Evolutionary conservation across 2,113 vertebrate species (phyloP).

Genomic region (Chaetodon auriga): DNA sequence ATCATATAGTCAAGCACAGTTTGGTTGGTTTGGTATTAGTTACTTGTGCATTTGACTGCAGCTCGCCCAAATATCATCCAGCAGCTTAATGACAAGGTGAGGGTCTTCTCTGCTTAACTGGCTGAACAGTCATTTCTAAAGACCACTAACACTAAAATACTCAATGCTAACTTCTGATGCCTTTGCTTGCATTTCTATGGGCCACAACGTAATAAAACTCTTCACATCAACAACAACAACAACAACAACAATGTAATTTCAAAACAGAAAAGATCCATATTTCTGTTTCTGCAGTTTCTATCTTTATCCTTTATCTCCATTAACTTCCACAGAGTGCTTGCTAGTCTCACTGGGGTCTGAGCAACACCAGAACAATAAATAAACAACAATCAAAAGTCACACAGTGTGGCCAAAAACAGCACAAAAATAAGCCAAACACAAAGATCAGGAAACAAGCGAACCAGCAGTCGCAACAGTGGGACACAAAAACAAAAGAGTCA

Average conservation of each 20-base stretch:
- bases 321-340: no score
- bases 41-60: background rate
- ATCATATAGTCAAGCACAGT: background rate
- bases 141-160: background rate
- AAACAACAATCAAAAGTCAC: no score
- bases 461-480: no score
- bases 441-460: no score
- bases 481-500: no score
- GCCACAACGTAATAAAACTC: background rate
- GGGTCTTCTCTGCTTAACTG: constrained; percentile 60
- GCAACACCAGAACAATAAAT: no score
- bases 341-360: no score
- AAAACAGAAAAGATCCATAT: background rate
- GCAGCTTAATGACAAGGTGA: constrained; percentile 74
- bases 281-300: background rate
- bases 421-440: no score
- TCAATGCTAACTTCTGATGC: background rate
- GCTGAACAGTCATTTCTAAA: background rate
- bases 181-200: background rate
- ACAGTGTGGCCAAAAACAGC: no score
- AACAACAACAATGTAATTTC: background rate
- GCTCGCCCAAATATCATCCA: constrained; percentile 48
- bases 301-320: background rate
- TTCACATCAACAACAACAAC: no score
- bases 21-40: constrained; percentile 23